These are phyloP conservation scores for Prenolepis imparis DNA, from an alignment of 2,888 invertebrate species.

Conservation along the genomic window DNA sequence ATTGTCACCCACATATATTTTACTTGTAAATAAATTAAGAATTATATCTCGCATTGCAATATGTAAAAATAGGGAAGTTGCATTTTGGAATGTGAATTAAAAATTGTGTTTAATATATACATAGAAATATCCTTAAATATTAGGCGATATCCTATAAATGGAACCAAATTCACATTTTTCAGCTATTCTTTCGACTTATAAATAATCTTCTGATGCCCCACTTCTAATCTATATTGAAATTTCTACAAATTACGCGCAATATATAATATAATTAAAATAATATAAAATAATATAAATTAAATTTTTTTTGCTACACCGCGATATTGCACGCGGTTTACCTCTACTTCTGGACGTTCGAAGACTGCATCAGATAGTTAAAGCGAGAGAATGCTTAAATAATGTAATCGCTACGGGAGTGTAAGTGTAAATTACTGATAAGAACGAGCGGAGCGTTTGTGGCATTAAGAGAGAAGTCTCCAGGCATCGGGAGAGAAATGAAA, in stretches of 20 bases:
- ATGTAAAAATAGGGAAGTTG: constrained; percentile 11
- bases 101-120: neutral
- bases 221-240: neutral
- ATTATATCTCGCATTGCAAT: constrained; percentile 3
- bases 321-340: neutral
- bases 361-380: constrained; percentile 8
- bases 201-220: neutral
- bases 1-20: neutral
- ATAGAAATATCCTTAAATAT: constrained; percentile 5
- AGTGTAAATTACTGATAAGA: constrained; percentile 46
- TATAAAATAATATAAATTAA: neutral
- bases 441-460: constrained; percentile 1
- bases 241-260: neutral
- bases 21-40: constrained; percentile 23
- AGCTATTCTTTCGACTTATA: neutral
- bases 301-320: neutral
- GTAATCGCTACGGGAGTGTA: constrained; percentile 13
- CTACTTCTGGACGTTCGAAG: neutral
- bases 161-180: neutral
- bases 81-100: constrained; percentile 19
- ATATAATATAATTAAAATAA: neutral
- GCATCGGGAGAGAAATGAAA: constrained; percentile 1
- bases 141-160: constrained; percentile 16
- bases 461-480: constrained; percentile 7
- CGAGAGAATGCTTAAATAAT: constrained; percentile 12